A percentile compares a stretch with the other conserved stretches of the same genome.
Evolutionary conservation across 2,113 vertebrate species (phyloP).

Genomic region (Gymnogyps californianus): DNA sequence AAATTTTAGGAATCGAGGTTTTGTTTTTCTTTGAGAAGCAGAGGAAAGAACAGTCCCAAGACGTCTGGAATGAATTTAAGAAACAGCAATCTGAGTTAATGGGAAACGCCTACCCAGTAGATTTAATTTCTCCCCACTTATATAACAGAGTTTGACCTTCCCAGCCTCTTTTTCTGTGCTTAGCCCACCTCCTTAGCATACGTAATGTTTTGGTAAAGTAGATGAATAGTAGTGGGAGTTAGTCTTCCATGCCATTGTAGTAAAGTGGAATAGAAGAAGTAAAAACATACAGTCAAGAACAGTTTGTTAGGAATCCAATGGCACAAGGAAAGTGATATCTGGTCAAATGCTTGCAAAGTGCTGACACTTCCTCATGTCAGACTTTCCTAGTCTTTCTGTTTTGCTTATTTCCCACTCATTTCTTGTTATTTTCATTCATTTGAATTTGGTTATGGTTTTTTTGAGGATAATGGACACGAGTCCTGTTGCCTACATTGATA

Average conservation of each 20-base stretch:
- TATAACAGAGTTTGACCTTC: neutral
- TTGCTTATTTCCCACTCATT: neutral
- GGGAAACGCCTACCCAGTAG: neutral
- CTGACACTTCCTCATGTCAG: neutral
- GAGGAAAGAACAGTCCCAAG: constrained; percentile 7
- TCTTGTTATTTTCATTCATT: neutral
- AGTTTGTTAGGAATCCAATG: neutral
- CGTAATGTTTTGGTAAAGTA: neutral
- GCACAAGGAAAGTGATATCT: neutral
- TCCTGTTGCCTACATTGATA: neutral
- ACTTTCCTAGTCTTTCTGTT: neutral
- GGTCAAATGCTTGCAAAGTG: neutral
- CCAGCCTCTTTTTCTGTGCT: neutral
- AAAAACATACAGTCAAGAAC: neutral
- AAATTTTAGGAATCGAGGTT: neutral
- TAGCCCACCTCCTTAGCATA: neutral
- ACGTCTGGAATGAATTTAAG: constrained; percentile 28
- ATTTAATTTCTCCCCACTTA: neutral
- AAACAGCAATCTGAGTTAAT: neutral
- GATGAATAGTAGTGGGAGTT: neutral
- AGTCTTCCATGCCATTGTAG: neutral
- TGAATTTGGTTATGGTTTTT: neutral
- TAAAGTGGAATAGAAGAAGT: neutral
- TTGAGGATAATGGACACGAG: neutral
- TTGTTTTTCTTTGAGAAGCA: constrained; percentile 31